Base-by-base conservation (phyloP, 2,113 vertebrate genomes). In the Melanerpes aurifrons region DNA sequence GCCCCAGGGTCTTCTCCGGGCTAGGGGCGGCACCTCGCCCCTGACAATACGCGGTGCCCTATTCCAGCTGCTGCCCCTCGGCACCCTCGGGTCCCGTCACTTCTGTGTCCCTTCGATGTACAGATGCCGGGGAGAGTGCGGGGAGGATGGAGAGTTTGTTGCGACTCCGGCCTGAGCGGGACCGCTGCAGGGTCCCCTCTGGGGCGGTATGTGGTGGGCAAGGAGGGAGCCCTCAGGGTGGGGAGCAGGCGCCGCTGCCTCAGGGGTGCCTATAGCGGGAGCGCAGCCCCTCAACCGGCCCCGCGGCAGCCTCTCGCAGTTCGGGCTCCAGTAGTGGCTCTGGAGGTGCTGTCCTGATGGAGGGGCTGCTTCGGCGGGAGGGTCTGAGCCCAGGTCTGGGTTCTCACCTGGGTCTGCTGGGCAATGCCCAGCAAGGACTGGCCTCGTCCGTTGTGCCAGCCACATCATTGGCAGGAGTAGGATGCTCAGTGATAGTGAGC, bases 391-490 rank as follows among this genome's bases (percentile, higher is more conserved):
- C 45, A 1, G 22, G 11, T n/a, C n/a, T 21, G 16, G 15, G 4
- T 16, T 63, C 6, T 69, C 3, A 3, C 25, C 31, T 15, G 17
- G 15, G 3, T 9, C 25, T 31, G 50, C 59, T 20, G 66, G 11
- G 40, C n/a, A 29, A 0, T 31, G 67, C 14, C 15, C 24, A 5
- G 2, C 9, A 8, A 18, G 28, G 66, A 19, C 9, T 2, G 4
- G 26, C 37, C 37, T 61, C 11, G 4, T 54, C 35, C 26, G 56
- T 2, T 19, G 61, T 20, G 56, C 26, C 31, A 2, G 37, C 61
- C 32, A 4, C 29, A 1, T 5, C 1, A 9, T 3, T 9, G 63
- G 57, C 45, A 13, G 58, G 15, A 43, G 29, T 3, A 1, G 47
- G 86, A 7, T 37, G 80, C 19, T 24, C 35, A 2, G 59, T 14